Evolutionary conservation across 2,113 vertebrate genomes (phyloP).

Genomic region (Pterocles orientalis): DNA sequence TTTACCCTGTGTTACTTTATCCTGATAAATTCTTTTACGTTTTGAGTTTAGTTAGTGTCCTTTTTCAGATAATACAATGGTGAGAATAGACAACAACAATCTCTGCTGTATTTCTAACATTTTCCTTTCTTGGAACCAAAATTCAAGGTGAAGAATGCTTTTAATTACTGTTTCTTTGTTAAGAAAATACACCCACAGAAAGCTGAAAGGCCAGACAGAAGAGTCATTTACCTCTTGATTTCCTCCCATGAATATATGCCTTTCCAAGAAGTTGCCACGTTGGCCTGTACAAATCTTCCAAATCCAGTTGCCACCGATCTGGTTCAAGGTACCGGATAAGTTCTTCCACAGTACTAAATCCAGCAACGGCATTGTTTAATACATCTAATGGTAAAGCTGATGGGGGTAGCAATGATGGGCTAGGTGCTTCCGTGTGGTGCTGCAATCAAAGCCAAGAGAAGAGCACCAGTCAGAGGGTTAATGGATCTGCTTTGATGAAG

Average conservation of each 20-base stretch:
- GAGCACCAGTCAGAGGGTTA: slow-evolving; percentile 25
- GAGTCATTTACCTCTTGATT: slow-evolving; percentile 85
- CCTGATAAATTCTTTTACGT: not conserved
- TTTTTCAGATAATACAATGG: not conserved
- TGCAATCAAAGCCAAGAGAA: slow-evolving; percentile 69
- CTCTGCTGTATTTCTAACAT: not conserved
- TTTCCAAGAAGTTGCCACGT: slow-evolving; percentile 93
- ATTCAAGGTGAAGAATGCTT: not conserved
- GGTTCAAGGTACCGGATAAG: slow-evolving; percentile 97
- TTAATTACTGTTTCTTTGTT: not conserved
- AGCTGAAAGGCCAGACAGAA: not conserved
- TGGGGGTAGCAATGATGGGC: slow-evolving; percentile 73
- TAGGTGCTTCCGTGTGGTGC: slow-evolving; percentile 79
- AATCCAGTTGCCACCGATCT: slow-evolving; percentile 93
- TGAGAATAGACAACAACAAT: not conserved
- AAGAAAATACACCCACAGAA: not conserved
- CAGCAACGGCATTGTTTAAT: slow-evolving; percentile 84
- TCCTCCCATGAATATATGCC: slow-evolving; percentile 90
- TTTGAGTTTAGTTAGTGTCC: not conserved
- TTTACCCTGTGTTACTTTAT: accelerated
- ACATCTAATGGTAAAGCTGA: slow-evolving; percentile 84
- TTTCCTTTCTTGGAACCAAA: not conserved
- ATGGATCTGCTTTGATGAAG: slow-evolving; percentile 18
- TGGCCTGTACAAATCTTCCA: slow-evolving; percentile 94
- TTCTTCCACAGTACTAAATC: slow-evolving; percentile 91